Conservation (phyloP, 1,140 invertebrate species). For the Aphelenchoides avenae region DNA sequence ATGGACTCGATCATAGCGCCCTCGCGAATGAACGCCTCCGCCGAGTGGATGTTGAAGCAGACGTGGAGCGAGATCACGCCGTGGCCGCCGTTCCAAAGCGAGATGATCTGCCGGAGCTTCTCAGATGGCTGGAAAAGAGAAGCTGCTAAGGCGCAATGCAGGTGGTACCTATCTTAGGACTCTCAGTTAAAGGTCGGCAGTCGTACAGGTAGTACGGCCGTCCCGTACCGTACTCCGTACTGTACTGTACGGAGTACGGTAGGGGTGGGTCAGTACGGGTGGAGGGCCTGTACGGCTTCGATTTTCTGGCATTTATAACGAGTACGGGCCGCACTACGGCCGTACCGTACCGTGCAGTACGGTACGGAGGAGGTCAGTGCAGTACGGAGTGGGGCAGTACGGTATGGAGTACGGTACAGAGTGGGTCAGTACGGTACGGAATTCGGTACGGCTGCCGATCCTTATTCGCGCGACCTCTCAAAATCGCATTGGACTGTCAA, state of each 20-base stretch:
- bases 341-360: too few species aligned
- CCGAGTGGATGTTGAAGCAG: conserved; percentile 82
- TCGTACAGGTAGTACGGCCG: not conserved
- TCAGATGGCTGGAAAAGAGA: conserved; percentile 57
- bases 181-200: not conserved
- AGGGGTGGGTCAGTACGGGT: conserved; percentile 8
- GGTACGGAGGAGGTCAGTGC: too few species aligned
- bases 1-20: conserved; percentile 82
- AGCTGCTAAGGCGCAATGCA: too few species aligned
- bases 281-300: conserved; percentile 1
- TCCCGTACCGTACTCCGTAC: conserved; percentile 12
- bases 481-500: not conserved
- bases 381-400: too few species aligned
- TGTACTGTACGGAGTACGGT: not conserved
- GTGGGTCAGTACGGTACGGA: conserved; percentile 8
- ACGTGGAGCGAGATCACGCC: conserved; percentile 85
- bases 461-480: not conserved
- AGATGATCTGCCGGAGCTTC: conserved; percentile 75
- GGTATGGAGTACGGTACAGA: not conserved
- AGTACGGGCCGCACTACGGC: too few species aligned
- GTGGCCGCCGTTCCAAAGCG: conserved; percentile 76
- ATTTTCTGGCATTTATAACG: too few species aligned
- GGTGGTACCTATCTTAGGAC: too few species aligned
- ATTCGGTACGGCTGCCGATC: conserved; percentile 15
- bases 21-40: conserved; percentile 85